A percentile compares a stretch with the other conserved stretches of the same genome.
phyloP scores from a whole-genome alignment of 1,140 invertebrate genomes.

The Semibalanus balanoides region DNA sequence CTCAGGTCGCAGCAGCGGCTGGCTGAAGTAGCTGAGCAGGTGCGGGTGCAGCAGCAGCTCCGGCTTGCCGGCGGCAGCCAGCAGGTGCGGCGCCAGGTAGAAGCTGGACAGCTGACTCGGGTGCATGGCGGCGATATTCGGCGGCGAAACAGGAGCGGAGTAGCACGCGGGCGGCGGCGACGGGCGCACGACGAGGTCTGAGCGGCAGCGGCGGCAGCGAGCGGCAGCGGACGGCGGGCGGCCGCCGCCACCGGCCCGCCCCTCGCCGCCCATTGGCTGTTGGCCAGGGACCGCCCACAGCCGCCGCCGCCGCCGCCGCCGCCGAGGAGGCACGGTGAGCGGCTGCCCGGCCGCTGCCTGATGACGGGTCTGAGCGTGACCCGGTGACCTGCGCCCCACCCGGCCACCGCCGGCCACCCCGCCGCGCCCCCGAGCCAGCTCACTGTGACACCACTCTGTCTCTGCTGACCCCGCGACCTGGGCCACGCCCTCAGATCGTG shows the following conservation, averaged over 20 bases:
- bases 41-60: conserved; percentile 3
- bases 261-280: not conserved
- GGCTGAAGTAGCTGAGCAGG: not conserved
- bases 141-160: not conserved
- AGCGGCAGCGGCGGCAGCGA: not conserved
- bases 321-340: not conserved
- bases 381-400: not conserved
- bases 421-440: too few species aligned
- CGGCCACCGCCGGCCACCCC: too few species aligned
- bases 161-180: not conserved
- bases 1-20: not conserved
- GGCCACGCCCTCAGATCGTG: too few species aligned
- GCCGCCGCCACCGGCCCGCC: not conserved
- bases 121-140: not conserved
- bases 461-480: too few species aligned
- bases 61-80: conserved; percentile 1
- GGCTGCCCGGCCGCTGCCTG: not conserved
- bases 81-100: not conserved
- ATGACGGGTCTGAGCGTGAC: not conserved
- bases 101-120: not conserved
- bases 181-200: not conserved
- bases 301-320: too few species aligned
- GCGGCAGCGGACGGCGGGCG: not conserved
- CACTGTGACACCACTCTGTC: too few species aligned
- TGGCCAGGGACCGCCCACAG: not conserved